Evolutionary conservation across 2,113 vertebrate species (phyloP), one percentile per base, ranked within the genome.

Genomic region (Scortum barcoo): DNA sequence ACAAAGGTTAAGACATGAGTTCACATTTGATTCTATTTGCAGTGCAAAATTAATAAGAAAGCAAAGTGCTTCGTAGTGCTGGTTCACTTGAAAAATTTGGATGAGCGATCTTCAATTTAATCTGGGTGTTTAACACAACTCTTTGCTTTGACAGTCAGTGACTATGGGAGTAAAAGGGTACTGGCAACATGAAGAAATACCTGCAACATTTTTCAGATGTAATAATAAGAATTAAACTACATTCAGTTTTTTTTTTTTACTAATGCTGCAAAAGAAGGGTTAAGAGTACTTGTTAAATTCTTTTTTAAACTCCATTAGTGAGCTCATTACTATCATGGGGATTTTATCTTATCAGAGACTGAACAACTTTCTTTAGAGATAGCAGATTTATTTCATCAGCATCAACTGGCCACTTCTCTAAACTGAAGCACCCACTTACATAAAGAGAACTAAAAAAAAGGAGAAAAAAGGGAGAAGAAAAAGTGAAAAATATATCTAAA

Each of bases 301-400:
- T 87, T 87, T 85, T 80, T 44, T 90, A 92, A 93, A 90, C 88
- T 90, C 89, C 78, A 92, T 92, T 93, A 93, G 89, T 89, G 82
- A 83, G 81, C 80, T 91, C 84, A 88, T 91, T 89, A 82, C 82
- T 88, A 88, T 88, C 82, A 56, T 61, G 76, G 86, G 81, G 88
- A 88, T 88, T 85, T 89, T 80, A 86, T 90, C 80, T 83, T 77
- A 91, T 89, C 72, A 40, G 28, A 36, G 30, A 60, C 61, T 53
- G 70, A 88, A 76, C 73, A 85, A 87, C 81, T 90, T 93, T 87
- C 88, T 90, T 92, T 68, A 68, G 72, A 87, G 90, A 91, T 87
- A 87, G 84, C 65, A 76, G 67, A 91, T 90, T 84, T 88, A 88
- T 91, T 92, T 90, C 75, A 88, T 91, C 86, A 90, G 78, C 78